A percentile compares a stretch with the other conserved stretches of the same genome.
Conservation (phyloP, 2,797 vertebrate genomes). For the Gymnodraco acuticeps region DNA sequence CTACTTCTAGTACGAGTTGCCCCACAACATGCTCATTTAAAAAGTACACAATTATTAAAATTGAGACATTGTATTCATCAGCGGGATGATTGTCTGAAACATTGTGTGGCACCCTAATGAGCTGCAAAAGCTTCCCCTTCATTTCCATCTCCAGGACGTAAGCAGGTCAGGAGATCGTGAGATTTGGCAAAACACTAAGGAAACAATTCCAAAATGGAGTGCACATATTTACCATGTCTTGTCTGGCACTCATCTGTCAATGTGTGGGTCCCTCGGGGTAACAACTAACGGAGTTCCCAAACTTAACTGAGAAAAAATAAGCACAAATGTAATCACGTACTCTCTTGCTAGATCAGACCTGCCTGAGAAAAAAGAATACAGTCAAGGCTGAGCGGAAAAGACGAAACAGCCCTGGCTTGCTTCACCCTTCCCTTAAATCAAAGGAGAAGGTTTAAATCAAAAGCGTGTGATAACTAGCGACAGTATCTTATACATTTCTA, state of each 20-base stretch:
- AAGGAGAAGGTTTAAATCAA: neutral
- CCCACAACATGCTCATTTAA: slow-evolving; percentile 5
- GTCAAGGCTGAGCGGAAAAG: slow-evolving; percentile 1
- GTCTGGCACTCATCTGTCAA: slow-evolving; percentile 47
- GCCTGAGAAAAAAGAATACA: slow-evolving; percentile 6
- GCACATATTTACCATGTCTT: slow-evolving; percentile 56
- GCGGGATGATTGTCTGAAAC: slow-evolving; percentile 10
- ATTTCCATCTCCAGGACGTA: slow-evolving; percentile 43
- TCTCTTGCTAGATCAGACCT: slow-evolving; percentile 21
- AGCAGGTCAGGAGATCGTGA: slow-evolving; percentile 62
- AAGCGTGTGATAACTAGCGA: slow-evolving; percentile 11
- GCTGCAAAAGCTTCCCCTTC: slow-evolving; percentile 23
- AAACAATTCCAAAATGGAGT: slow-evolving; percentile 52
- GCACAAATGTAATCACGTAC: slow-evolving; percentile 35
- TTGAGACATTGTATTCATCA: neutral
- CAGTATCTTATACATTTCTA: neutral
- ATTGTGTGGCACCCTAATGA: slow-evolving; percentile 34
- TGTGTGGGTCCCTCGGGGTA: slow-evolving; percentile 47
- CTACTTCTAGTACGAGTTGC: neutral
- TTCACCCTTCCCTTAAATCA: slow-evolving; percentile 4
- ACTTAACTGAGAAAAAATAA: slow-evolving; percentile 51
- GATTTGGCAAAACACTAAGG: slow-evolving; percentile 64
- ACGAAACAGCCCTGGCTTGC: neutral
- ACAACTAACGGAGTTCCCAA: slow-evolving; percentile 58
- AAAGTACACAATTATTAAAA: slow-evolving; percentile 23